phyloP scores from a whole-genome alignment of 2,797 vertebrate species.

The Mormyrops boulengeri region DNA sequence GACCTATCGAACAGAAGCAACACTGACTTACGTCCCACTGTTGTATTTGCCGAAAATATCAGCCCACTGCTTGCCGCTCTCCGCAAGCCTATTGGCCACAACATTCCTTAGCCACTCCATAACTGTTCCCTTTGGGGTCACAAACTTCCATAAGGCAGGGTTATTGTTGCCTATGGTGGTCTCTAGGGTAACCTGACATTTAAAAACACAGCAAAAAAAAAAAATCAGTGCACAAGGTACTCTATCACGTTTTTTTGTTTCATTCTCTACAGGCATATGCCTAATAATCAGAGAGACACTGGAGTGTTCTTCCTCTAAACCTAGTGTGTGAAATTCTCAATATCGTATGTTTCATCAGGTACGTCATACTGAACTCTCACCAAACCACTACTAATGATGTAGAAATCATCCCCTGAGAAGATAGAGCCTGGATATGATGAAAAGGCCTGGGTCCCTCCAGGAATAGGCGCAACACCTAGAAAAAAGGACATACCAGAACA shows the following conservation, averaged over 20 bases:
- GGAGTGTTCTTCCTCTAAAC: not conserved
- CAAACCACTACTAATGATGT: constrained; percentile 83
- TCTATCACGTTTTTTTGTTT: not conserved
- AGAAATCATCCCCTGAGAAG: constrained; percentile 92
- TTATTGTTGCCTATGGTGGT: constrained; percentile 92
- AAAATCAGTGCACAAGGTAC: not conserved
- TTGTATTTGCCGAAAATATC: constrained; percentile 73
- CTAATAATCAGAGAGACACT: not conserved
- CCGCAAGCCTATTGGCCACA: constrained; percentile 80
- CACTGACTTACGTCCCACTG: constrained; percentile 84
- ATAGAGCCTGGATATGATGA: constrained; percentile 89
- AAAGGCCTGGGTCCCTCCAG: constrained; percentile 72
- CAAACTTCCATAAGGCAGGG: constrained; percentile 73
- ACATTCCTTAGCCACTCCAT: constrained; percentile 89
- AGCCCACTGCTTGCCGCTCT: constrained; percentile 67
- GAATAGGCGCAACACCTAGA: constrained; percentile 51
- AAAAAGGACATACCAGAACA: not conserved
- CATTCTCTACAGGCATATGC: not conserved
- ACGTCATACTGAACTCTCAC: constrained; percentile 57
- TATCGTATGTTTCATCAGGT: not conserved
- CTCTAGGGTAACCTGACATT: constrained; percentile 75
- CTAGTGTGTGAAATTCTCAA: not conserved
- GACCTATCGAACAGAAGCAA: not conserved
- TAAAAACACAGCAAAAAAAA: not conserved
- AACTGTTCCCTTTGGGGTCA: constrained; percentile 64